phyloP scores from a whole-genome alignment of 2,888 invertebrate genomes.

The Polydrusus pterygomalis region DNA sequence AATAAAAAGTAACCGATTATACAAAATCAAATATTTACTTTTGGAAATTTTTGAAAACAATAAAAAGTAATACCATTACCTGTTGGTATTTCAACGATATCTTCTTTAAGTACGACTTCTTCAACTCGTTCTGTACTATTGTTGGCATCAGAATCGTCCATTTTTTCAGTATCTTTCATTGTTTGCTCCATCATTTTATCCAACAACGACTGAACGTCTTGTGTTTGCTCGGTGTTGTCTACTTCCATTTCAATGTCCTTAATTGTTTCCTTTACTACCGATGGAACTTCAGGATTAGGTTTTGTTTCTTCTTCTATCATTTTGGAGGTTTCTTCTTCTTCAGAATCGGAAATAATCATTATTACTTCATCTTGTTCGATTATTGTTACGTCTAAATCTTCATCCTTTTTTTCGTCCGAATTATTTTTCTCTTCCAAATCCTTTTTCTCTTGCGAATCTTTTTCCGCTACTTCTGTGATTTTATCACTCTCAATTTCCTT shows the following conservation, averaged over 20 bases:
- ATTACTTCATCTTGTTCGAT: conserved; percentile 42
- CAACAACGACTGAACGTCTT: conserved; percentile 63
- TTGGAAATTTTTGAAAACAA: too few relatives aligned
- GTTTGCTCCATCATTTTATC: conserved; percentile 73
- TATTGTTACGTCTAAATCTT: conserved; percentile 32
- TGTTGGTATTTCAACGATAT: conserved; percentile 14
- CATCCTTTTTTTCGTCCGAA: conserved; percentile 58
- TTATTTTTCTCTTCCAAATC: conserved; percentile 15
- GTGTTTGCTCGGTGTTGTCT: conserved; percentile 19
- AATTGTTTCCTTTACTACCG: conserved; percentile 30
- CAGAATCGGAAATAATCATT: conserved; percentile 46
- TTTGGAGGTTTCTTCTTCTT: conserved; percentile 44
- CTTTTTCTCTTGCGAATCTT: not conserved
- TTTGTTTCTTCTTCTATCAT: conserved; percentile 30
- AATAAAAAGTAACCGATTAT: too few relatives aligned
- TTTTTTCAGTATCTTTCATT: conserved; percentile 67
- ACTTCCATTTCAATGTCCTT: conserved; percentile 33
- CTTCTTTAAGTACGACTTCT: conserved; percentile 57
- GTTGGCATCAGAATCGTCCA: conserved; percentile 65
- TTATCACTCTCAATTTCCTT: conserved; percentile 24
- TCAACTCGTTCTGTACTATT: conserved; percentile 63
- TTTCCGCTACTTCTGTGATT: not conserved
- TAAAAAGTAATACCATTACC: conserved; percentile 2
- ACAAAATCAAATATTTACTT: too few relatives aligned
- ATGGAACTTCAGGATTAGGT: conserved; percentile 58